Conservation (phyloP, 2,888 invertebrate species). For the Pammene aurita region DNA sequence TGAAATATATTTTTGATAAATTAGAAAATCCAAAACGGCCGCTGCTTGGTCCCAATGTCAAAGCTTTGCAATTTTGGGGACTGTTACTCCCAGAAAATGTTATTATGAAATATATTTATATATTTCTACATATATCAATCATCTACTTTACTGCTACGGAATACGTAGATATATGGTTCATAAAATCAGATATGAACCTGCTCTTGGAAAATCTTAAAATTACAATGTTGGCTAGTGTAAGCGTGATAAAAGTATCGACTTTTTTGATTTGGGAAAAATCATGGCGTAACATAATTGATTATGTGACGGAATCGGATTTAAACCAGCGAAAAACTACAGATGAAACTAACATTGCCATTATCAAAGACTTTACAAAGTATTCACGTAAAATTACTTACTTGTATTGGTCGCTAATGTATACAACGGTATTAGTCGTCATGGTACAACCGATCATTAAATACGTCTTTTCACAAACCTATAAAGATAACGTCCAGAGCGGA, state of each 20-base stretch:
- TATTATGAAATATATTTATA: constrained; percentile 56
- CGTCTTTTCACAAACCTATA: constrained; percentile 57
- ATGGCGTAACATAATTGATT: constrained; percentile 67
- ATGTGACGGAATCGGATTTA: constrained; percentile 65
- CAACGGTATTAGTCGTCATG: constrained; percentile 65
- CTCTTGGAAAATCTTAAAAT: constrained; percentile 71
- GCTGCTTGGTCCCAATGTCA: constrained; percentile 70
- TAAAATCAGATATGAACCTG: constrained; percentile 65
- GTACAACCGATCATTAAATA: constrained; percentile 65
- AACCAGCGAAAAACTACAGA: constrained; percentile 54
- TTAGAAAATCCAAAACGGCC: constrained; percentile 67
- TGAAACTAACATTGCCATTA: constrained; percentile 51
- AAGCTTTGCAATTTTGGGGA: constrained; percentile 71
- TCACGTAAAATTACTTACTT: constrained; percentile 68
- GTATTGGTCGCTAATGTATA: constrained; percentile 71
- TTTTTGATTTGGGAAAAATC: constrained; percentile 66
- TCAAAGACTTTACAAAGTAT: constrained; percentile 61
- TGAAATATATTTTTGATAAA: constrained; percentile 54
- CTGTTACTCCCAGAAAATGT: constrained; percentile 62
- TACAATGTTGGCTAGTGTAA: constrained; percentile 69
- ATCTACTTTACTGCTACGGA: constrained; percentile 66
- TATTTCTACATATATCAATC: constrained; percentile 63
- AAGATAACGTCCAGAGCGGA: constrained; percentile 61
- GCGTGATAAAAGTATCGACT: constrained; percentile 63
- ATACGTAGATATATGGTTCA: constrained; percentile 70